Evolutionary conservation across 2,797 vertebrate species (phyloP).

Genomic region (Allenopithecus nigroviridis): DNA sequence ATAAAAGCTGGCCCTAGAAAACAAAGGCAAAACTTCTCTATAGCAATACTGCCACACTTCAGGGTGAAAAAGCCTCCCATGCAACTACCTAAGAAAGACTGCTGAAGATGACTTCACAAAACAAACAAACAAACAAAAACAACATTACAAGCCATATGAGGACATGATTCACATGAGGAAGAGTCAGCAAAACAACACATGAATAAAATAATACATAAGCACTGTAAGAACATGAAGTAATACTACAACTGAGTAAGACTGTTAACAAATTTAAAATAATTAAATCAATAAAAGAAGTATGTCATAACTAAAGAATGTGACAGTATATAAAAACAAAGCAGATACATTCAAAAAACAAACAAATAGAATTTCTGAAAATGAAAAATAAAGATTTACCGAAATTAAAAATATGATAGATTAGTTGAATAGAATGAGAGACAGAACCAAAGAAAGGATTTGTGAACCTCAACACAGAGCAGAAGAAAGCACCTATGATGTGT

Average conservation of each 20-base stretch:
- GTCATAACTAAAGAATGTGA: neutral
- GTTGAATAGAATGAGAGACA: neutral
- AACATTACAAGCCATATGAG: neutral
- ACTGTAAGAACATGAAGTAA: neutral
- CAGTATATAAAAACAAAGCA: neutral
- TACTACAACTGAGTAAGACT: constrained; percentile 9
- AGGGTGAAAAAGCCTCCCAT: neutral
- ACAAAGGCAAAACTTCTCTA: constrained; percentile 28
- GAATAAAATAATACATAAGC: neutral
- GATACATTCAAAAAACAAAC: neutral
- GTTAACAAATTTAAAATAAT: constrained; percentile 20
- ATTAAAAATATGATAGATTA: neutral
- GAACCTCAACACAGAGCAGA: neutral
- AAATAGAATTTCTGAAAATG: constrained; percentile 1
- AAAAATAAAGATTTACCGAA: neutral
- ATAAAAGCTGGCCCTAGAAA: constrained; percentile 13
- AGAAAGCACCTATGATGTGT: neutral
- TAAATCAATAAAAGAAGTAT: neutral
- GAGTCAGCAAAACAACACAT: neutral
- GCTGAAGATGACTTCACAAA: constrained; percentile 8
- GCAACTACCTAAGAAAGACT: neutral
- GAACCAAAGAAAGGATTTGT: neutral
- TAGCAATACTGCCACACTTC: neutral
- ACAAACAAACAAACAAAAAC: neutral
- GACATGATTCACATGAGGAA: neutral